Percentiles rank a stretch among this genome's conserved stretches.
These are phyloP conservation scores for Drosophila multiciliata DNA, from an alignment of 2,888 invertebrate species.

Conservation along the genomic window DNA sequence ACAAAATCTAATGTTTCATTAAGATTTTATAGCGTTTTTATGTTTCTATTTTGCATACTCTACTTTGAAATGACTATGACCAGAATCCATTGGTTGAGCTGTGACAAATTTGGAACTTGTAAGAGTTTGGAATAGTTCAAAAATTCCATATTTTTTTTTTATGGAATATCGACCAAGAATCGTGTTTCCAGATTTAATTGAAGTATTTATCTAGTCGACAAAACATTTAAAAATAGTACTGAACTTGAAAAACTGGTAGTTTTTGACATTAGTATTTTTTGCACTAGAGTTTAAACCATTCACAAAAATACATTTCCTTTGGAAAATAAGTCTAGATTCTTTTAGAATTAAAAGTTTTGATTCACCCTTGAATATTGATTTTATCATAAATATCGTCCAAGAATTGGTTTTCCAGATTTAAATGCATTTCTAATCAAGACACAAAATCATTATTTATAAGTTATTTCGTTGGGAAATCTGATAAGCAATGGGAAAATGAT, in stretches of 20 bases:
- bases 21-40: slow-evolving; percentile 51
- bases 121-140: neutral
- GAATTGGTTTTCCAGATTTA: neutral
- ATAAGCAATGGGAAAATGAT: neutral
- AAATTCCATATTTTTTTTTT: neutral
- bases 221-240: neutral
- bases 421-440: neutral
- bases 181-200: neutral
- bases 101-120: neutral
- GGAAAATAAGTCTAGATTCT: neutral
- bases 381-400: neutral
- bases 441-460: neutral
- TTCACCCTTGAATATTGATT: neutral
- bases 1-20: slow-evolving; percentile 59
- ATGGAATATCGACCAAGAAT: neutral
- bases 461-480: neutral
- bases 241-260: neutral
- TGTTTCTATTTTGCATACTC: slow-evolving; percentile 4
- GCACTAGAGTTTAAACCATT: no score
- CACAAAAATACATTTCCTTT: neutral
- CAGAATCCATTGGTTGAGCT: neutral
- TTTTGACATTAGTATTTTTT: neutral
- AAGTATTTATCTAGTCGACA: neutral
- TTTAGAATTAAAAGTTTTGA: neutral
- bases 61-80: neutral